These are phyloP conservation scores for Hydrocynus forskahlii DNA, from an alignment of 2,797 vertebrate species.

Conservation along the genomic window DNA sequence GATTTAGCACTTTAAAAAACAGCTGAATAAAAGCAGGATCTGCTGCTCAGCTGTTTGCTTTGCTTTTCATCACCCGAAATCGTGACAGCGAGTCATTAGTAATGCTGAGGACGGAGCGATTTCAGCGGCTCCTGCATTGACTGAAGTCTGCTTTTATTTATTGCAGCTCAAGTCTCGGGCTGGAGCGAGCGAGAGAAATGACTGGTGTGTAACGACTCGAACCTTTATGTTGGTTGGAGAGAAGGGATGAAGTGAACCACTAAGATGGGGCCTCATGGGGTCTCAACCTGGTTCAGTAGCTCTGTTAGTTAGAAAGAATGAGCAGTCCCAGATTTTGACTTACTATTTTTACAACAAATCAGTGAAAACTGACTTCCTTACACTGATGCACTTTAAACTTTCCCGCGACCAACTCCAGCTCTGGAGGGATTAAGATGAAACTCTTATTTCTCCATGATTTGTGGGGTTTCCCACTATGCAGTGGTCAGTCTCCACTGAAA, in stretches of 20 bases:
- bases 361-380: background rate
- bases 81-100: conserved; percentile 34
- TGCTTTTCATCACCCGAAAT: conserved; percentile 22
- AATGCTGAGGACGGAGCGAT: conserved; percentile 26
- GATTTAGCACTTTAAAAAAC: conserved; percentile 25
- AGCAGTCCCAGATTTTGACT: background rate
- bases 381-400: too few species aligned
- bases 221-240: background rate
- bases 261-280: background rate
- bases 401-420: too few species aligned
- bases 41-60: background rate
- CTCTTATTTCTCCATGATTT: too few species aligned
- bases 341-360: background rate
- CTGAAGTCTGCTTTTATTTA: conserved; percentile 14
- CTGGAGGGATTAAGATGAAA: too few species aligned
- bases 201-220: background rate
- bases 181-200: background rate
- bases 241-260: background rate
- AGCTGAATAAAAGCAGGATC: conserved; percentile 9
- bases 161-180: background rate
- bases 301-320: too few species aligned
- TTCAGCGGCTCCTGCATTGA: background rate
- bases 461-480: too few species aligned
- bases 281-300: background rate
- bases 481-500: too few species aligned